Percentiles rank a stretch among this genome's conserved stretches.
These are phyloP conservation scores for Brevimyrus niger DNA, from an alignment of 2,113 vertebrate species.

Conservation along the genomic window DNA sequence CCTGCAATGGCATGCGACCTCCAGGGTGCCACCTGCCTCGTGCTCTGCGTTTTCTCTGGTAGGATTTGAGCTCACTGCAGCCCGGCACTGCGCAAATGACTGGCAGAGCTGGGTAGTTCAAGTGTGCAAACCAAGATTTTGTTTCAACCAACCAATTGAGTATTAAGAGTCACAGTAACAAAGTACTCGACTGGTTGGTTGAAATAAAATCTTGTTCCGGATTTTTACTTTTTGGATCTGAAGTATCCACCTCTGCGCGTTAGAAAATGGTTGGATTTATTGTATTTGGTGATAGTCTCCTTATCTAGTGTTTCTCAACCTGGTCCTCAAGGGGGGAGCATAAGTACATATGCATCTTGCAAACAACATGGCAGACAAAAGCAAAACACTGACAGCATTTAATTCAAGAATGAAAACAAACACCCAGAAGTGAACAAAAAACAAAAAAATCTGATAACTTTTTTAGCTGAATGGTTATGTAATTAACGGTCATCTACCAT, in stretches of 20 bases:
- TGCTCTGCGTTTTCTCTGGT: neutral
- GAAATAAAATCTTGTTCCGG: neutral
- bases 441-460: neutral
- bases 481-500: neutral
- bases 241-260: neutral
- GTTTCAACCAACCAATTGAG: neutral
- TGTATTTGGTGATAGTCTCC: neutral
- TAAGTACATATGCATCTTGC: neutral
- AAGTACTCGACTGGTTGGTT: neutral
- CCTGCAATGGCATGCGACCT: neutral
- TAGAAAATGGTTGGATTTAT: neutral
- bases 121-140: neutral
- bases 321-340: neutral
- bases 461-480: too few relatives aligned
- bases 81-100: neutral
- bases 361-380: neutral
- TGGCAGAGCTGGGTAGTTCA: neutral
- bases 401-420: neutral
- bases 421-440: neutral
- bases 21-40: neutral
- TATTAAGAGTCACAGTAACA: neutral
- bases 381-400: neutral
- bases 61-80: neutral
- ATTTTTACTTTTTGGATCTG: neutral
- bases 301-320: neutral